Evolutionary conservation across 2,888 invertebrate species (phyloP).

Genomic region (Melanotus villosus): DNA sequence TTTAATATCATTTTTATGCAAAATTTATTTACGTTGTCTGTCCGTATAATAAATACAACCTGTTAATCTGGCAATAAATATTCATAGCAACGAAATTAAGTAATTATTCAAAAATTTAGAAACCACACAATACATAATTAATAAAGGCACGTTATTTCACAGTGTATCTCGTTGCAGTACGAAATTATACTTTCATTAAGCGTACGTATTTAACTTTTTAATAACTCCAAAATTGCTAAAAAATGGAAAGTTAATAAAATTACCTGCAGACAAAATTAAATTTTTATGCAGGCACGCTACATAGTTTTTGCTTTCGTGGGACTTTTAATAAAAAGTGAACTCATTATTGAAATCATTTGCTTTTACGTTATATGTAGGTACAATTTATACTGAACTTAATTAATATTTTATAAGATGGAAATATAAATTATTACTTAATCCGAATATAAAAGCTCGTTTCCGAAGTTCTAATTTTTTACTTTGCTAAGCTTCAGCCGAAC

Average conservation of each 20-base stretch:
- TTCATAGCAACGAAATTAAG: background rate
- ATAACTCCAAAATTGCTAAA: background rate
- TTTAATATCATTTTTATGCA: too few relatives aligned
- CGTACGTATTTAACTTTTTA: background rate
- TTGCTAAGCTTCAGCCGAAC: too few relatives aligned
- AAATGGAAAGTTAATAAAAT: background rate
- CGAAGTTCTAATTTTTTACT: too few relatives aligned
- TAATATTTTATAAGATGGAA: too few relatives aligned
- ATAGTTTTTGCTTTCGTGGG: background rate
- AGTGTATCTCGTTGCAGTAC: background rate
- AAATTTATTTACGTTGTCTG: too few relatives aligned
- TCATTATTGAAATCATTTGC: too few relatives aligned
- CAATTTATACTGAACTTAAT: too few relatives aligned
- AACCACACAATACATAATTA: constrained; percentile 1
- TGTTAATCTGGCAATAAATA: constrained; percentile 4
- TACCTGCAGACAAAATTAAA: background rate
- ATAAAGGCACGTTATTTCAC: background rate
- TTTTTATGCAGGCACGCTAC: background rate
- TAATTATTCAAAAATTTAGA: constrained; percentile 18
- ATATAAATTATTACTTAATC: too few relatives aligned
- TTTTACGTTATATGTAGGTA: too few relatives aligned
- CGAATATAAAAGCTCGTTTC: too few relatives aligned
- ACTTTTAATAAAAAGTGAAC: background rate
- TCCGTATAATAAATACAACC: background rate
- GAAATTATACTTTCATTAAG: background rate